phyloP scores from a whole-genome alignment of 2,888 invertebrate genomes.

The Abrostola tripartita region DNA sequence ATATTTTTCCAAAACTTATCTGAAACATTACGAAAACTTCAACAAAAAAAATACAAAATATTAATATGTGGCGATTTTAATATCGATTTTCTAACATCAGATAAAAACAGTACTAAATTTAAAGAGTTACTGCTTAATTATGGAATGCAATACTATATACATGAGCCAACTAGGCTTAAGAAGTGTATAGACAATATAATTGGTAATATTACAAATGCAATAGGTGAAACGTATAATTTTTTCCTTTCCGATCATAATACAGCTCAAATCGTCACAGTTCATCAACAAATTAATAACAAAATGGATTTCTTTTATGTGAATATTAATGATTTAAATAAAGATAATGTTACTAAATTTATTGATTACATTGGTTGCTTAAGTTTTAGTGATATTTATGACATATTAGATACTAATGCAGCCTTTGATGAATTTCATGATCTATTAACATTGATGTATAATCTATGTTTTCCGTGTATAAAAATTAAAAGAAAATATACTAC shows the following conservation, averaged over 20 bases:
- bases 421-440: slow-evolving; percentile 7
- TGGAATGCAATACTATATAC: slow-evolving; percentile 1
- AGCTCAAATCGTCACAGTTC: background rate
- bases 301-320: too few species aligned
- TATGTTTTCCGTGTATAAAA: slow-evolving; percentile 2
- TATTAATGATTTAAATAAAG: slow-evolving; percentile 5
- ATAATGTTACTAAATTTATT: slow-evolving; percentile 3
- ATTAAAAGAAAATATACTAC: background rate
- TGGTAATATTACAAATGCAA: background rate
- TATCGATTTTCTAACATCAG: background rate
- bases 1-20: background rate
- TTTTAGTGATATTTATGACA: slow-evolving; percentile 2
- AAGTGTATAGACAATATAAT: slow-evolving; percentile 6
- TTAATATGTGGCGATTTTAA: background rate
- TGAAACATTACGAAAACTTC: background rate
- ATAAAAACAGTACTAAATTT: background rate
- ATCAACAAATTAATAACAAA: background rate
- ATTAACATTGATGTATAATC: background rate
- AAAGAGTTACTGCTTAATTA: slow-evolving; percentile 2
- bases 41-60: background rate
- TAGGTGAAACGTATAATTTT: background rate
- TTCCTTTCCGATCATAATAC: slow-evolving; percentile 4
- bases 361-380: slow-evolving; percentile 1
- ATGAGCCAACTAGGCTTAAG: slow-evolving; percentile 1
- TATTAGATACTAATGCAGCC: background rate